Evolutionary conservation across 2,113 vertebrate species (phyloP).

Genomic region (Nicator chloris): DNA sequence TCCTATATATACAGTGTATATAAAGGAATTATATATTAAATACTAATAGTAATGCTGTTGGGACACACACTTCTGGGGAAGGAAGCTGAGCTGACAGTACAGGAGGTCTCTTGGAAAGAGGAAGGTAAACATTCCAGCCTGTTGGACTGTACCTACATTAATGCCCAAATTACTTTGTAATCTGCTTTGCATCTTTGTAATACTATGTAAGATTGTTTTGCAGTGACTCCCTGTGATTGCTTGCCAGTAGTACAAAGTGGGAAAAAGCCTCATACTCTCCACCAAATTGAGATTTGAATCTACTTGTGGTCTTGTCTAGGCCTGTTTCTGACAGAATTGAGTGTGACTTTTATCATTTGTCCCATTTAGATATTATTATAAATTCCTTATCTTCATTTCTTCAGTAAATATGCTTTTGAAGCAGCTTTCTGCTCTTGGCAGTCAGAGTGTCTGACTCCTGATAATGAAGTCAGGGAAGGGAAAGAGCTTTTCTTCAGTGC

Average conservation of each 20-base stretch:
- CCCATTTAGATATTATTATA: constrained; percentile 67
- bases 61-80: neutral
- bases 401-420: constrained; percentile 63
- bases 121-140: neutral
- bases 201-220: constrained; percentile 25
- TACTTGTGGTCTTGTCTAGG: constrained; percentile 55
- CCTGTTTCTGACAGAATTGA: constrained; percentile 60
- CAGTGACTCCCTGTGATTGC: constrained; percentile 17
- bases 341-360: constrained; percentile 62
- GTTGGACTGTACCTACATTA: neutral
- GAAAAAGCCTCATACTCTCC: constrained; percentile 28
- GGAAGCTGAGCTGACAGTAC: neutral
- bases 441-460: too few relatives aligned
- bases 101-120: neutral
- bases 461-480: constrained; percentile 26
- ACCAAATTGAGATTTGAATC: constrained; percentile 36
- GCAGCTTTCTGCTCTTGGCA: constrained; percentile 46
- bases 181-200: neutral
- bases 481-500: neutral
- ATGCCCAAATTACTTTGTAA: neutral
- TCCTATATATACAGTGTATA: neutral
- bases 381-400: constrained; percentile 68
- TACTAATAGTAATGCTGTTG: neutral
- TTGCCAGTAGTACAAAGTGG: constrained; percentile 26
- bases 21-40: neutral